These are phyloP conservation scores for Leiothrix lutea DNA, from an alignment of 2,113 vertebrate species.

Conservation along the genomic window DNA sequence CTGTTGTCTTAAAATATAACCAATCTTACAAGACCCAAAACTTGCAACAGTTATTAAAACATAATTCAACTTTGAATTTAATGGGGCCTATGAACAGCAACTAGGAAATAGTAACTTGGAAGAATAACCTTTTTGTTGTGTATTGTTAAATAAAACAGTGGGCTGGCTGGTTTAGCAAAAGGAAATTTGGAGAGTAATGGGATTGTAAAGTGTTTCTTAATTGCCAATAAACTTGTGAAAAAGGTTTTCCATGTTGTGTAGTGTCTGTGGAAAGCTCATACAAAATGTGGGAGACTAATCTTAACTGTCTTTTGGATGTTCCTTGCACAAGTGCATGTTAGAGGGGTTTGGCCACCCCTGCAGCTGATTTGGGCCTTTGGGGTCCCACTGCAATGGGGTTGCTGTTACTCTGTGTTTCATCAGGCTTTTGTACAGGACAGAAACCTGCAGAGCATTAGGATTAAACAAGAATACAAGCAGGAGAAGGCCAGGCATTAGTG, in stretches of 20 bases:
- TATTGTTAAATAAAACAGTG: background rate
- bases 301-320: background rate
- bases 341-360: background rate
- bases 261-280: background rate
- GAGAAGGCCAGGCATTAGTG: background rate
- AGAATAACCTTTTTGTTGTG: background rate
- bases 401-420: background rate
- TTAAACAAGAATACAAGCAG: background rate
- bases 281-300: background rate
- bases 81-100: background rate
- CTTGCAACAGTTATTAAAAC: background rate
- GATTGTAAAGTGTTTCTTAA: background rate
- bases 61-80: background rate
- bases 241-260: background rate
- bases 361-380: background rate
- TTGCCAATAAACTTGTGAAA: background rate
- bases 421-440: background rate
- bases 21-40: background rate
- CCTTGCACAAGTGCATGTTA: rapidly evolving
- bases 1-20: background rate
- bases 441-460: background rate
- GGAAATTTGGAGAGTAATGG: background rate
- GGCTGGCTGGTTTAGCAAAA: background rate
- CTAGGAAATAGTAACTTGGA: background rate
- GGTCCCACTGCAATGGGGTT: background rate